Evolutionary conservation across 2,797 vertebrate species (phyloP).

Genomic region (Pseudochirops cupreus): DNA sequence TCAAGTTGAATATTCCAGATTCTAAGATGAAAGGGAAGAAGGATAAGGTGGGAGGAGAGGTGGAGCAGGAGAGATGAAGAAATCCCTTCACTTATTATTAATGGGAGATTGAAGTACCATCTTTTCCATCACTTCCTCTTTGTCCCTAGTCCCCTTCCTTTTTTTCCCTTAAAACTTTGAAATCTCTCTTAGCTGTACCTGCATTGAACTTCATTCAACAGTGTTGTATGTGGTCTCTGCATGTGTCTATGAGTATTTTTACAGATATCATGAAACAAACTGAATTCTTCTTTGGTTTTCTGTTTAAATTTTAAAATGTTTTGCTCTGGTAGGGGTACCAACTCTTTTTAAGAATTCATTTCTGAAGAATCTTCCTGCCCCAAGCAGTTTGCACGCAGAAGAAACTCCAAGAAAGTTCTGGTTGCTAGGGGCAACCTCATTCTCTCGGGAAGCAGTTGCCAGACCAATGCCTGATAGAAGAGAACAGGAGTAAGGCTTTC

Average conservation of each 20-base stretch:
- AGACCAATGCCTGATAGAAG: neutral
- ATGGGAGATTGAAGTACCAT: neutral
- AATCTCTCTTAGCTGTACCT: neutral
- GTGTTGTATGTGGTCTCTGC: neutral
- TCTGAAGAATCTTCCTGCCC: neutral
- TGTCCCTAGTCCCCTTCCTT: neutral
- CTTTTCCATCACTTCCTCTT: neutral
- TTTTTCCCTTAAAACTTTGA: neutral
- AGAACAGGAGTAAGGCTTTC: neutral
- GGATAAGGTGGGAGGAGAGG: neutral
- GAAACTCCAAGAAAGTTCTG: neutral
- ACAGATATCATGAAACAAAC: neutral
- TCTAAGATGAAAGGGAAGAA: neutral
- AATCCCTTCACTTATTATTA: neutral
- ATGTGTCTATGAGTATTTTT: neutral
- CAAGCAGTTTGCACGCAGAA: neutral
- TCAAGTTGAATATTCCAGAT: neutral
- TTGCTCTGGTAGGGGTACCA: neutral
- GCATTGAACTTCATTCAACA: neutral
- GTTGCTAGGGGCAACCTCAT: neutral
- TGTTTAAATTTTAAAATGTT: neutral
- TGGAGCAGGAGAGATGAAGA: neutral
- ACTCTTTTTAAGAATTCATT: neutral
- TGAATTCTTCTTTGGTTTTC: neutral
- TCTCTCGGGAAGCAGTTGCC: neutral